phyloP scores from a whole-genome alignment of 2,888 invertebrate species.

The Pandemis corylana region DNA sequence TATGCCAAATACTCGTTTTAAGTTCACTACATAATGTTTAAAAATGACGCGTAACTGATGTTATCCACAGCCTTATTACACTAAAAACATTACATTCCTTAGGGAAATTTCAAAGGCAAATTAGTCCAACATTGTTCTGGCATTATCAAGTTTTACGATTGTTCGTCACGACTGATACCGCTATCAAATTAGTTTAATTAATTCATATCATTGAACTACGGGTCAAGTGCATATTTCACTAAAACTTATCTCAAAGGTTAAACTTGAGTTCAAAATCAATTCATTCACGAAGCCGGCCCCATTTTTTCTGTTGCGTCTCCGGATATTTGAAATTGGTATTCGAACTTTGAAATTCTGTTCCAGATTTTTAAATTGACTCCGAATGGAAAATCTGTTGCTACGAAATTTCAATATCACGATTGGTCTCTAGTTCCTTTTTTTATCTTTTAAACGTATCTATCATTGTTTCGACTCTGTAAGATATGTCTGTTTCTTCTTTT shows the following conservation, averaged over 20 bases:
- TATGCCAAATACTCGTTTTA: neutral
- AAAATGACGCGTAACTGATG: neutral
- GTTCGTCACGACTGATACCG: conserved; percentile 4
- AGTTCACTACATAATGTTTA: neutral
- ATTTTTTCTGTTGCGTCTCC: neutral
- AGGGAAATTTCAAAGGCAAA: neutral
- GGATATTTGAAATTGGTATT: neutral
- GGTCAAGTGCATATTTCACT: conserved; percentile 26
- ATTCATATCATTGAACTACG: conserved; percentile 33
- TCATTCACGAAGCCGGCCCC: neutral
- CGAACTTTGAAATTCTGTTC: neutral
- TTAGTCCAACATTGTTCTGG: neutral
- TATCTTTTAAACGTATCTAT: neutral
- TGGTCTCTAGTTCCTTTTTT: neutral
- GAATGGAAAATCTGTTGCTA: neutral
- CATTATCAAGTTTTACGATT: neutral
- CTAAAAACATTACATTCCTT: neutral
- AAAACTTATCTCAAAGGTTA: conserved; percentile 1
- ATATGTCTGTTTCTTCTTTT: neutral
- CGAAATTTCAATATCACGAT: neutral
- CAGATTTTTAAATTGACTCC: neutral
- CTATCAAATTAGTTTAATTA: conserved; percentile 27
- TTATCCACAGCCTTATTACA: conserved; percentile 2
- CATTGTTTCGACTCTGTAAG: neutral
- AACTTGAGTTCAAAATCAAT: conserved; percentile 12